phyloP scores from a whole-genome alignment of 2,113 vertebrate genomes.

The Elephantulus edwardii region DNA sequence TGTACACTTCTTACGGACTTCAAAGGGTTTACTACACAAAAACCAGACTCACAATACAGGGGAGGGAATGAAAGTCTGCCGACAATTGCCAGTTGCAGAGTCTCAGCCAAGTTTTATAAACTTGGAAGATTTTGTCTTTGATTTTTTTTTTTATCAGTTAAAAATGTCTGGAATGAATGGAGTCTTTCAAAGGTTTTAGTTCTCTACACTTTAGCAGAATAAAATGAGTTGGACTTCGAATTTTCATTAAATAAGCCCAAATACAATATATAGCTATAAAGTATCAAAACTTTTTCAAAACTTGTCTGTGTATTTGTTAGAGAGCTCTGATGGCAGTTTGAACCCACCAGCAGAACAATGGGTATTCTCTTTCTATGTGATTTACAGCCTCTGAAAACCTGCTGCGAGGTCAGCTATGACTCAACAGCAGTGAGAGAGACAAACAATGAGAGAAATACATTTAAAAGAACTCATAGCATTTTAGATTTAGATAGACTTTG shows the following conservation, averaged over 20 bases:
- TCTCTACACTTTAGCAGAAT: slow-evolving; percentile 21
- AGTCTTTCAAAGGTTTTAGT: slow-evolving; percentile 59
- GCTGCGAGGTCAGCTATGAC: too few relatives aligned
- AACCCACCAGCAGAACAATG: too few relatives aligned
- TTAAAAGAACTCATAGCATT: too few relatives aligned
- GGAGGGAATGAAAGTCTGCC: slow-evolving; percentile 46
- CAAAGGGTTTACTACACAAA: slow-evolving; percentile 57
- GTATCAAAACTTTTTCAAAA: not conserved
- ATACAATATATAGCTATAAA: not conserved
- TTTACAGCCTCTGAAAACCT: too few relatives aligned
- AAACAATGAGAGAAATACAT: too few relatives aligned
- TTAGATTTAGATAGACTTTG: not conserved
- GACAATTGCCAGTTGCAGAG: slow-evolving; percentile 33
- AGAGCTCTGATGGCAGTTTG: too few relatives aligned
- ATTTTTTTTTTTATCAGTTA: slow-evolving; percentile 71
- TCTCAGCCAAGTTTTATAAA: slow-evolving; percentile 65
- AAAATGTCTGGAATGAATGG: slow-evolving; percentile 74
- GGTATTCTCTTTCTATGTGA: too few relatives aligned
- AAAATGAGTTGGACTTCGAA: slow-evolving; percentile 4
- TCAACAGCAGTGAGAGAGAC: too few relatives aligned
- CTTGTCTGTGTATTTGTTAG: not conserved
- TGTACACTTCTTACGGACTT: slow-evolving; percentile 47
- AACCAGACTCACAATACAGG: slow-evolving; percentile 28
- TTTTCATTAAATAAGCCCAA: slow-evolving; percentile 45
- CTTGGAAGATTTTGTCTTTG: slow-evolving; percentile 64